Conservation (phyloP, 2,113 vertebrate genomes). For the Calypte anna region DNA sequence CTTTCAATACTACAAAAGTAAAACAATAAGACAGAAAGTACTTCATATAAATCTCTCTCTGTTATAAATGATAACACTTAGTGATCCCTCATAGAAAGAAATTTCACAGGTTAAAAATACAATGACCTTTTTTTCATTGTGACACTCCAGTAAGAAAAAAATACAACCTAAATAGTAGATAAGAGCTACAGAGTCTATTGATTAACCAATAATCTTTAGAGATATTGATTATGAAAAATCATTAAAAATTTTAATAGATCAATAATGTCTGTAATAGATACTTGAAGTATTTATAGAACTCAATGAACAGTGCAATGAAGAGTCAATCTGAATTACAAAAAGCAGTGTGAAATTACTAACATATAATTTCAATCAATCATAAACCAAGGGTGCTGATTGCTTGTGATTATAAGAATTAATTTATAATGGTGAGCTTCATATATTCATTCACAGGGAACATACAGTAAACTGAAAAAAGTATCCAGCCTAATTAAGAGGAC, state of each 20-base stretch:
- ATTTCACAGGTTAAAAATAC: background rate
- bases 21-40: background rate
- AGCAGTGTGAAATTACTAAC: background rate
- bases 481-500: background rate
- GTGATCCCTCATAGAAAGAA: background rate
- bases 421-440: background rate
- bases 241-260: background rate
- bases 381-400: background rate
- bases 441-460: background rate
- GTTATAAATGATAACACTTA: background rate
- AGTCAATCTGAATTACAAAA: slow-evolving; percentile 1
- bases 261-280: background rate
- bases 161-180: background rate
- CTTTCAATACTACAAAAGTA: background rate
- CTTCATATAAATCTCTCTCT: background rate
- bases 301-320: background rate
- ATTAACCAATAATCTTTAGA: background rate
- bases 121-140: background rate
- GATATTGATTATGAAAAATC: background rate
- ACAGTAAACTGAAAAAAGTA: background rate
- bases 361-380: background rate
- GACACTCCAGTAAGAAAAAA: background rate
- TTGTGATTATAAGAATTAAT: background rate
- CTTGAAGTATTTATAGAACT: background rate
- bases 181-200: background rate